Evolutionary conservation across 2,797 vertebrate genomes (phyloP).

Genomic region (Pipistrellus nathusii): DNA sequence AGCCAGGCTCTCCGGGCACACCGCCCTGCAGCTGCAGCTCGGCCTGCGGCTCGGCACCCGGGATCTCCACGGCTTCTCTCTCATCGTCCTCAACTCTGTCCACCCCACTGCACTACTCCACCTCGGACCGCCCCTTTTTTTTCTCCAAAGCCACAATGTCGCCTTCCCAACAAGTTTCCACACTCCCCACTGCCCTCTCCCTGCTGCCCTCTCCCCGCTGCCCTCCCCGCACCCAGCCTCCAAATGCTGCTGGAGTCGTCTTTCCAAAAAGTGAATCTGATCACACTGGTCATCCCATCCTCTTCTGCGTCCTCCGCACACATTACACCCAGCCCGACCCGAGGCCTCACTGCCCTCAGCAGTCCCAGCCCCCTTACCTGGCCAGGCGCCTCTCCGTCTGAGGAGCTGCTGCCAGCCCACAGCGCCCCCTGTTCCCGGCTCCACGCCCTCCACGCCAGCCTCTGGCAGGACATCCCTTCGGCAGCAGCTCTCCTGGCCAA

Average conservation of each 20-base stretch:
- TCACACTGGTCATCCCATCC: too few relatives aligned
- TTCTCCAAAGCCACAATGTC: neutral
- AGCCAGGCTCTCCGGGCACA: neutral
- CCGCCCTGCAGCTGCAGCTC: neutral
- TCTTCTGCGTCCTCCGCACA: neutral
- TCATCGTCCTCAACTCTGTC: neutral
- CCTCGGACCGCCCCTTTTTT: neutral
- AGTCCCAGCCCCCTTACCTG: neutral
- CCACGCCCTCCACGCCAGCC: neutral
- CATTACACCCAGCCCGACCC: neutral
- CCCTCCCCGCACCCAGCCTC: neutral
- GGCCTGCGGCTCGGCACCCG: neutral
- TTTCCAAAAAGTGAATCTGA: neutral
- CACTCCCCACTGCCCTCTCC: neutral
- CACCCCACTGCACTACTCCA: neutral
- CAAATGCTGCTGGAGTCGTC: neutral
- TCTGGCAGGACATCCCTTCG: neutral
- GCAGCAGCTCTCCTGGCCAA: neutral
- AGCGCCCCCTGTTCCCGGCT: fast-evolving
- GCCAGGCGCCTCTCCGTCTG: neutral
- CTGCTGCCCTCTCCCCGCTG: neutral
- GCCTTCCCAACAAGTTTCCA: neutral
- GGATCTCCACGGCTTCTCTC: neutral
- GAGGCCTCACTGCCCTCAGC: neutral
- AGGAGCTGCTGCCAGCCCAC: neutral